Conservation (phyloP, 2,888 invertebrate genomes). For the Drosophila melanocephala region DNA sequence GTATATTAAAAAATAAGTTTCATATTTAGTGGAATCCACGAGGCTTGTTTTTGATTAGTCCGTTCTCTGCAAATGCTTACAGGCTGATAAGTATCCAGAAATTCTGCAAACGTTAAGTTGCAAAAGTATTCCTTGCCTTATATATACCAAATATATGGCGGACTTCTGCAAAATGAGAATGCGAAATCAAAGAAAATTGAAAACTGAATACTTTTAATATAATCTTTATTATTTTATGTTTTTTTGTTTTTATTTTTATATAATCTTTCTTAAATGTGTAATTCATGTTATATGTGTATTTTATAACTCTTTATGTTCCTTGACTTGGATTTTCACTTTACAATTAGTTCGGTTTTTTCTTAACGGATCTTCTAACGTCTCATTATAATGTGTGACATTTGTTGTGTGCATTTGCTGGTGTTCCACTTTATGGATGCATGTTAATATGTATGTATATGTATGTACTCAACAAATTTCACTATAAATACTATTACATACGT, state of each 20-base stretch:
- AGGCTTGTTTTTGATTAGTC: background rate
- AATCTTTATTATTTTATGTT: constrained; percentile 69
- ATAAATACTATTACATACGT: constrained; percentile 67
- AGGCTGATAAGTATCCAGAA: background rate
- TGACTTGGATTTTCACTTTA: constrained; percentile 60
- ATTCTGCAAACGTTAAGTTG: background rate
- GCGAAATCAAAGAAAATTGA: background rate
- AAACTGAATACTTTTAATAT: constrained; percentile 63
- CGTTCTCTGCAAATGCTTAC: background rate
- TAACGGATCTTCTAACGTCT: constrained; percentile 44
- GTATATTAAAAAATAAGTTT: background rate
- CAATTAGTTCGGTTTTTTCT: constrained; percentile 46
- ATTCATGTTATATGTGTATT: constrained; percentile 70
- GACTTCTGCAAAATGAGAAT: background rate
- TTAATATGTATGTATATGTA: constrained; percentile 47
- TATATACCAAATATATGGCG: background rate
- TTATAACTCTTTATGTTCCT: constrained; percentile 61
- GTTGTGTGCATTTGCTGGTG: constrained; percentile 31
- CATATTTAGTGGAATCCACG: no score
- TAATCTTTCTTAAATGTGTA: constrained; percentile 80
- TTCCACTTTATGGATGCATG: constrained; percentile 24
- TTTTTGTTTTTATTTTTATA: constrained; percentile 65
- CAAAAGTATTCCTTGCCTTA: background rate
- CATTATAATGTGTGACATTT: constrained; percentile 47
- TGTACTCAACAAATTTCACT: constrained; percentile 78